phyloP scores from a whole-genome alignment of 2,113 vertebrate species.

The Pteropus alecto region DNA sequence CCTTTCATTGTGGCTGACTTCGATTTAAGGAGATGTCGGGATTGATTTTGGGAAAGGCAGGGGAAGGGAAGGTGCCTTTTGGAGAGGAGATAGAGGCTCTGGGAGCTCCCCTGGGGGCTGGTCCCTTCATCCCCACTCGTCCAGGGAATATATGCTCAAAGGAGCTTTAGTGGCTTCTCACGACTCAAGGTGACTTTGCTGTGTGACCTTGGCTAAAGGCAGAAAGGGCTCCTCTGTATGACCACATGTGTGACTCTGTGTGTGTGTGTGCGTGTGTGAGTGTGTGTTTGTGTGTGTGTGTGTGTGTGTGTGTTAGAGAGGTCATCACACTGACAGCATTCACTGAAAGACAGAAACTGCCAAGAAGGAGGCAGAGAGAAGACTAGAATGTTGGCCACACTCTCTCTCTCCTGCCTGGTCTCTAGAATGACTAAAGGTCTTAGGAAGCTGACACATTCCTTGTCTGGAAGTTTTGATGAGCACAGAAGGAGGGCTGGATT shows the following conservation, averaged over 20 bases:
- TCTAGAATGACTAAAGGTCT: neutral
- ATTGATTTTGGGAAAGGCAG: slow-evolving; percentile 61
- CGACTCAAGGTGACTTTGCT: neutral
- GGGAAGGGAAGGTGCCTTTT: slow-evolving; percentile 54
- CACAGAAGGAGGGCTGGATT: neutral
- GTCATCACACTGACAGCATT: neutral
- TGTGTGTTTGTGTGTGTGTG: neutral
- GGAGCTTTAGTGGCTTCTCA: neutral
- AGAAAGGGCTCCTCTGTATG: neutral
- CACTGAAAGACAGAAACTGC: neutral
- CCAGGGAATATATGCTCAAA: neutral
- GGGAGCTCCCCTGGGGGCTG: neutral
- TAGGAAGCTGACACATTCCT: accelerated
- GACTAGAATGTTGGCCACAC: neutral
- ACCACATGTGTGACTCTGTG: neutral
- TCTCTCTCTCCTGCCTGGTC: neutral
- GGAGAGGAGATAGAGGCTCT: neutral
- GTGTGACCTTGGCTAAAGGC: slow-evolving; percentile 23
- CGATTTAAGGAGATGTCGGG: slow-evolving; percentile 62
- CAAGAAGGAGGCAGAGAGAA: neutral
- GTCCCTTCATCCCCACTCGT: neutral
- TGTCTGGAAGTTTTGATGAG: neutral
- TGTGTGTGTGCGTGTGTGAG: neutral
- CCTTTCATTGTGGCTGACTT: slow-evolving; percentile 72
- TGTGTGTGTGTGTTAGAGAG: neutral